Conservation (phyloP, 2,797 vertebrate genomes). For the Enteromius viviparus region DNA sequence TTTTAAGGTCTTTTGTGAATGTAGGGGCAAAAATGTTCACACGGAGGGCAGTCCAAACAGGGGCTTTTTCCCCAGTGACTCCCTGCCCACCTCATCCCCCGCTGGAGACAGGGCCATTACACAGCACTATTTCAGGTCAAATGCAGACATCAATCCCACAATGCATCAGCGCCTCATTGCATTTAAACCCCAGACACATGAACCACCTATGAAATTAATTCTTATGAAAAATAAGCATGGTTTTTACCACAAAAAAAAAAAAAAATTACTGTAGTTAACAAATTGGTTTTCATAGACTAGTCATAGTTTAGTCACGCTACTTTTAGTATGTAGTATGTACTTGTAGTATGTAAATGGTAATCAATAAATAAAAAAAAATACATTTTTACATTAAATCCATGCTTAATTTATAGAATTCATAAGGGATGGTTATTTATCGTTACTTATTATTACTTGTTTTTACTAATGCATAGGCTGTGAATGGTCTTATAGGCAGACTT, state of each 20-base stretch:
- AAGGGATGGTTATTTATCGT: background rate
- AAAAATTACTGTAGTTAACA: background rate
- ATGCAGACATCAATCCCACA: conserved; percentile 12
- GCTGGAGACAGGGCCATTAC: conserved; percentile 25
- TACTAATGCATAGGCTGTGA: background rate
- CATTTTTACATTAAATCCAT: background rate
- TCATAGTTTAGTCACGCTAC: background rate
- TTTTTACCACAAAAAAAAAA: background rate
- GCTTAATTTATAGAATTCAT: no score
- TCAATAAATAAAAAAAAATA: background rate
- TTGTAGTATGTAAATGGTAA: background rate
- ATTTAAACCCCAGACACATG: background rate
- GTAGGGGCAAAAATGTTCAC: conserved; percentile 56
- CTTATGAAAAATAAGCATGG: background rate
- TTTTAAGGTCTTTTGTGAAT: conserved; percentile 54
- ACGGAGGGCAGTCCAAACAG: conserved; percentile 58
- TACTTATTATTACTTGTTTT: background rate
- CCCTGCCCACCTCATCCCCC: conserved; percentile 15
- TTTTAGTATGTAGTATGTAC: background rate
- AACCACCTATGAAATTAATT: background rate
- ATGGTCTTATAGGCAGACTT: background rate
- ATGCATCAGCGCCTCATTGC: conserved; percentile 7
- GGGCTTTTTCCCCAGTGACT: conserved; percentile 40
- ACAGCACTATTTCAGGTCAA: conserved; percentile 13
- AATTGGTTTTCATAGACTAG: background rate